Conservation (phyloP, 2,113 vertebrate genomes). For the Microcebus griseorufus region DNA sequence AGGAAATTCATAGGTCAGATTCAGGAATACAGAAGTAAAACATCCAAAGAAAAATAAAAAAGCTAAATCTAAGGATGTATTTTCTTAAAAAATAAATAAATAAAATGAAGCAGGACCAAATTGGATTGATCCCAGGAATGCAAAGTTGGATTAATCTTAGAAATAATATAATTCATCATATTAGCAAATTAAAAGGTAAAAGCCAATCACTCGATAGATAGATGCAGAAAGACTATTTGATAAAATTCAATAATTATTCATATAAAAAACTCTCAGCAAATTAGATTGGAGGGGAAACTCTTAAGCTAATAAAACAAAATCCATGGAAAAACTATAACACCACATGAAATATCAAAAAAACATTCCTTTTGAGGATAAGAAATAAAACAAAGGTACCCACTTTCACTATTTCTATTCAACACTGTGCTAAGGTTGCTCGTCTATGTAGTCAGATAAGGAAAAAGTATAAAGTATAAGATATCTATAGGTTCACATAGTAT, state of each 20-base stretch:
- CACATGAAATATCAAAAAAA: background rate
- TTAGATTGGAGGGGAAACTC: background rate
- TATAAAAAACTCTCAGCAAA: background rate
- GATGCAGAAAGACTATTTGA: background rate
- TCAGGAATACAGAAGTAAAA: background rate
- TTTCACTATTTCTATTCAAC: background rate
- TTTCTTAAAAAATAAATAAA: background rate
- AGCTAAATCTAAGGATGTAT: background rate
- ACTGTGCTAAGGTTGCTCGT: background rate
- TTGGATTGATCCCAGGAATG: background rate
- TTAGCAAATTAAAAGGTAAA: background rate
- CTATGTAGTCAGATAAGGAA: background rate
- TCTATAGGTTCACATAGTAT: slow-evolving; percentile 91
- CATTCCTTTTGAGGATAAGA: background rate
- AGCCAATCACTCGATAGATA: background rate
- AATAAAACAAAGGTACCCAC: background rate
- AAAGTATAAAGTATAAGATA: background rate
- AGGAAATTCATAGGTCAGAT: background rate
- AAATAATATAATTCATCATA: background rate
- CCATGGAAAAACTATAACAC: background rate
- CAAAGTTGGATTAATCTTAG: background rate
- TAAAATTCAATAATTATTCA: background rate
- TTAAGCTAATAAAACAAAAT: background rate
- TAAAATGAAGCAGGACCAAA: background rate
- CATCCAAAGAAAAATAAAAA: background rate